Conservation (phyloP, 2,113 vertebrate species). For the Pseudorhombus dupliciocellatus region DNA sequence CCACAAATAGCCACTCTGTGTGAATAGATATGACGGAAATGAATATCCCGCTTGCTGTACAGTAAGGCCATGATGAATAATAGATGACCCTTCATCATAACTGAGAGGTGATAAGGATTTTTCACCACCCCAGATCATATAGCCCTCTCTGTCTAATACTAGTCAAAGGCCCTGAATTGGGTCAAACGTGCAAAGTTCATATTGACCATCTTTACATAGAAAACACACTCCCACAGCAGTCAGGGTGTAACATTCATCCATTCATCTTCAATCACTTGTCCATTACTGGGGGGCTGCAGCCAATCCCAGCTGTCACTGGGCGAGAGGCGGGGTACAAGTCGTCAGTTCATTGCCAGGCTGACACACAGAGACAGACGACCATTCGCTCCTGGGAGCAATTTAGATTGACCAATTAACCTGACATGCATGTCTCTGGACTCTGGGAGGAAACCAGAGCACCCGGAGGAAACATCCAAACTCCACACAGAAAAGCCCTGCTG, state of each 20-base stretch:
- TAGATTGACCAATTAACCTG: no score
- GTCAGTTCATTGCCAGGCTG: no score
- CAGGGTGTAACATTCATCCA: constrained; percentile 1
- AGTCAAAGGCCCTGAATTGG: constrained; percentile 21
- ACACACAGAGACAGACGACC: no score
- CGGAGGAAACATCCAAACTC: no score
- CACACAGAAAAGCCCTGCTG: no score
- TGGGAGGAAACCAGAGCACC: no score
- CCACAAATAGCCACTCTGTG: constrained; percentile 53
- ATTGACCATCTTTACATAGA: constrained; percentile 17
- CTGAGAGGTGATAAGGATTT: constrained; percentile 62
- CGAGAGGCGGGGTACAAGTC: no score
- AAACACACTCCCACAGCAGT: constrained; percentile 17
- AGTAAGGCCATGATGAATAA: constrained; percentile 68
- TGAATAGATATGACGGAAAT: constrained; percentile 69
- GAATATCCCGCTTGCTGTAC: constrained; percentile 63
- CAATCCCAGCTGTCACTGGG: no score
- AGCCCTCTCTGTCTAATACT: constrained; percentile 28
- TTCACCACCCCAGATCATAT: constrained; percentile 41
- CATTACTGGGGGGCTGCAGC: no score
- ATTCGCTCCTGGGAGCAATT: no score
- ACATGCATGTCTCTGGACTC: no score
- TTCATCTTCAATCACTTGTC: no score
- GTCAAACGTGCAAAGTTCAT: constrained; percentile 37
- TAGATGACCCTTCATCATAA: constrained; percentile 71